Base-by-base conservation (phyloP, 2,888 invertebrate genomes). In the Xestoiulus laeticollis region DNA sequence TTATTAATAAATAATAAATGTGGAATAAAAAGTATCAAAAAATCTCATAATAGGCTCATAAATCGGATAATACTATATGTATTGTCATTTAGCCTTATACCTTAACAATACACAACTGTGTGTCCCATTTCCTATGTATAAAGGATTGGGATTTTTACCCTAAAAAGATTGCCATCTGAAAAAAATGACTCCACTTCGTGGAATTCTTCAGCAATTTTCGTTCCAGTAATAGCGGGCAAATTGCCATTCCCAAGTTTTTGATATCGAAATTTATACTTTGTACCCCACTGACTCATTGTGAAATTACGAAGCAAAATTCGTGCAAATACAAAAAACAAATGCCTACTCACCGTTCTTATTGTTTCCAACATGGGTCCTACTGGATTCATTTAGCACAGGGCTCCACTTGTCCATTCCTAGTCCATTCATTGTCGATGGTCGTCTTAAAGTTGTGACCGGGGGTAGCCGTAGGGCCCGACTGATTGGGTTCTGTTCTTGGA, bases 371-470 rank as follows among this genome's bases (percentile, higher is more conserved):
- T 22, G 26, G 8, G 68, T 68, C 26, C 68, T 68, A 8, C 0
- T 68, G 22, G 68, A 68, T 68, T 68, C 68, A 2, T 4, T 22
- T 0, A 8, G 10, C 26, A 68, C 6, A 2, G 68, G 26, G n/a
- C 68, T 22, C 68, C 68, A 68, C 10, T 68, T 68, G 22, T 68
- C 68, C 68, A 68, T 22, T 68, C 68, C 68, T 68, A 26, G 68
- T 8, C 68, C 68, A 68, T 8, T 12, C 12, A 12, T 22, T 10
- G 68, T 68, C 16, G 84, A 84, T 3, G 84, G 84, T 32, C 84
- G 33, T 22, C 22, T 84, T 16, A 84, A 22, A 43, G 84, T 84
- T 33, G 33, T 84, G 8, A 84, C 84, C 8, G 84, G 84, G 8
- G 84, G 84, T 12, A 84, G 16, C 26, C 68, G 68, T 22, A 68